A percentile compares a stretch with the other conserved stretches of the same genome.
Conservation (phyloP, 2,888 invertebrate species). For the Patella depressa region DNA sequence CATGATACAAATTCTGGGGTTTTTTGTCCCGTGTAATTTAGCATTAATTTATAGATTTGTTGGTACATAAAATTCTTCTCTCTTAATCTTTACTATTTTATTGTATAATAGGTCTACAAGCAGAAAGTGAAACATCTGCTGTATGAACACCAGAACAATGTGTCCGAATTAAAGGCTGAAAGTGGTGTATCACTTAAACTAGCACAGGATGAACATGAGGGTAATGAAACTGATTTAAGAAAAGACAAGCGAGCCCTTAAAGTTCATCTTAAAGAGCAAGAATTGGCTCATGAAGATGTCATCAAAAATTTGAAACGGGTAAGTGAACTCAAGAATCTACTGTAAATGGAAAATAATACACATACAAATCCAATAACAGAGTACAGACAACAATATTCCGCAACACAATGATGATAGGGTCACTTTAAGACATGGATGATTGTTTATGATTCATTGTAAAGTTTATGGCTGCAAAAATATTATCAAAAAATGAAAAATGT, state of each 20-base stretch:
- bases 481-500: too few species aligned
- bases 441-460: too few species aligned
- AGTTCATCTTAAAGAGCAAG: conserved; percentile 79
- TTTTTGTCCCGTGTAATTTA: too few species aligned
- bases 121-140: conserved; percentile 94
- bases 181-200: conserved; percentile 77
- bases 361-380: too few species aligned
- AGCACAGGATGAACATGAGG: conserved; percentile 85
- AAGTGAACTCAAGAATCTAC: conserved; percentile 31
- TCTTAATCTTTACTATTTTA: not conserved
- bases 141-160: conserved; percentile 89
- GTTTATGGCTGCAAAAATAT: too few species aligned
- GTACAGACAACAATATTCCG: too few species aligned
- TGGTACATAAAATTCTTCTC: too few species aligned
- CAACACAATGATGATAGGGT: too few species aligned
- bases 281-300: conserved; percentile 81
- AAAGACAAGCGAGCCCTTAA: conserved; percentile 82
- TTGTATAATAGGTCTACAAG: conserved; percentile 78
- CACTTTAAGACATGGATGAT: too few species aligned
- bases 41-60: too few species aligned
- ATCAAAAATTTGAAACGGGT: conserved; percentile 81
- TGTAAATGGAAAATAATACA: too few species aligned
- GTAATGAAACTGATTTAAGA: conserved; percentile 83
- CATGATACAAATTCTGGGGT: too few species aligned
- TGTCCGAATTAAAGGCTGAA: conserved; percentile 88